Evolutionary conservation across 2,888 invertebrate species (phyloP).

Genomic region (Dynastes tityus): DNA sequence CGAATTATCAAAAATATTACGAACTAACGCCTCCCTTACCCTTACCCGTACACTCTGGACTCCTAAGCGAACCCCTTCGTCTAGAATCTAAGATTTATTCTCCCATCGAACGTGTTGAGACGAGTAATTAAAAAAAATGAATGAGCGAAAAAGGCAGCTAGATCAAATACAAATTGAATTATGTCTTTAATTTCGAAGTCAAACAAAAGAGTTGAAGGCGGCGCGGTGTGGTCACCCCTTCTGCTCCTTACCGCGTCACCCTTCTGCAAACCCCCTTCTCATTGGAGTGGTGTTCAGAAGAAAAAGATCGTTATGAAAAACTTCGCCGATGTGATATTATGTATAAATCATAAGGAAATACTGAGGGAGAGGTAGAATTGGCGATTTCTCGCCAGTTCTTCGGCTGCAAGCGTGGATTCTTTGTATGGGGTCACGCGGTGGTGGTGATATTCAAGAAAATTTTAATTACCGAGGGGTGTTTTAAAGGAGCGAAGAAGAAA

Average conservation of each 20-base stretch:
- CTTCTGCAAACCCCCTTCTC: neutral
- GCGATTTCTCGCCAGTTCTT: constrained; percentile 25
- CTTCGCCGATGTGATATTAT: constrained; percentile 40
- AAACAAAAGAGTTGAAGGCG: constrained; percentile 65
- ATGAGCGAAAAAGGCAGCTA: constrained; percentile 69
- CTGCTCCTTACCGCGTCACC: neutral
- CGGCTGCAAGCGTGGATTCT: constrained; percentile 9
- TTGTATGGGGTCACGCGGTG: constrained; percentile 1
- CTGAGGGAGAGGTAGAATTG: constrained; percentile 18
- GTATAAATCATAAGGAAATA: constrained; percentile 45
- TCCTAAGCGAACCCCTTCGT: neutral
- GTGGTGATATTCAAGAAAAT: constrained; percentile 35
- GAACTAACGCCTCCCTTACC: too few species aligned
- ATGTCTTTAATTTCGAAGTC: constrained; percentile 69
- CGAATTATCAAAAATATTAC: constrained; percentile 48
- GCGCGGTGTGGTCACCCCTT: constrained; percentile 8
- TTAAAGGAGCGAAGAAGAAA: neutral
- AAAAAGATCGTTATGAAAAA: constrained; percentile 46
- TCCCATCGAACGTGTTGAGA: constrained; percentile 25
- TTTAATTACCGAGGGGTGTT: constrained; percentile 35
- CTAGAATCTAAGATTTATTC: constrained; percentile 7
- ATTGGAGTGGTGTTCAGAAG: neutral
- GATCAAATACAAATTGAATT: constrained; percentile 71
- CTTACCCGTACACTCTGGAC: neutral
- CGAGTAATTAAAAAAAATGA: constrained; percentile 51